Percentiles rank a stretch among this genome's conserved stretches.
These are phyloP conservation scores for Ascidia mentula DNA, from an alignment of 23 tunicate genomes.

Conservation along the genomic window DNA sequence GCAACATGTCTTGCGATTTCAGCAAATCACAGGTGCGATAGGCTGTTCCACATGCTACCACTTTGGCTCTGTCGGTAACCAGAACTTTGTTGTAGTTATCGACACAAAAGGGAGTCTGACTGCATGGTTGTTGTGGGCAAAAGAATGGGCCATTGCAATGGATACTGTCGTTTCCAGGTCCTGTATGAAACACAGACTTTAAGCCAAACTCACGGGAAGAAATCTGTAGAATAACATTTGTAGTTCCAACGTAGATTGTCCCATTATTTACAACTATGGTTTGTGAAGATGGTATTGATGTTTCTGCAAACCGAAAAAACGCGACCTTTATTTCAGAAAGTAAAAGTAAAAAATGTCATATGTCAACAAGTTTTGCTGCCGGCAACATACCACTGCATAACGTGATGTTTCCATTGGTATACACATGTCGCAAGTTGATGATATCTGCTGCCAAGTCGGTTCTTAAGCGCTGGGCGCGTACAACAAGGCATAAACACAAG, in stretches of 20 bases:
- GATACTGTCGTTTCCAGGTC: constrained; percentile 46
- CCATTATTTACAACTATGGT: constrained; percentile 13
- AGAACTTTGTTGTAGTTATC: constrained; percentile 47
- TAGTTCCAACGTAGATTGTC: constrained; percentile 61
- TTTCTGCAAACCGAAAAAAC: no score
- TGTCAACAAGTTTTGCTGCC: background rate
- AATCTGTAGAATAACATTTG: constrained; percentile 56
- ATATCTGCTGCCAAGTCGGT: background rate
- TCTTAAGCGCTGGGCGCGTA: background rate
- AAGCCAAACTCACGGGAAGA: constrained; percentile 12
- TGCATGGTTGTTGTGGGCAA: background rate
- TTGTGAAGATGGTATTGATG: background rate
- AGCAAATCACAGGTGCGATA: constrained; percentile 45
- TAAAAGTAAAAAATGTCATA: background rate
- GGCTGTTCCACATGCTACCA: constrained; percentile 64
- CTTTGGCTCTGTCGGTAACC: constrained; percentile 40
- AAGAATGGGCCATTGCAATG: constrained; percentile 31
- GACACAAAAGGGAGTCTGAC: constrained; percentile 4
- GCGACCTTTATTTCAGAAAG: no score
- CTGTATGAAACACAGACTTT: background rate
- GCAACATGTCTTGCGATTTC: constrained; percentile 24
- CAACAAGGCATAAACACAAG: background rate
- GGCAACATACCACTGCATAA: constrained; percentile 2
- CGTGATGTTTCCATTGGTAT: background rate
- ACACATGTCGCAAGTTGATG: background rate